A percentile compares a stretch with the other conserved stretches of the same genome.
Conservation (phyloP, 2,888 invertebrate species). For the Acanthosepion lycidas region DNA sequence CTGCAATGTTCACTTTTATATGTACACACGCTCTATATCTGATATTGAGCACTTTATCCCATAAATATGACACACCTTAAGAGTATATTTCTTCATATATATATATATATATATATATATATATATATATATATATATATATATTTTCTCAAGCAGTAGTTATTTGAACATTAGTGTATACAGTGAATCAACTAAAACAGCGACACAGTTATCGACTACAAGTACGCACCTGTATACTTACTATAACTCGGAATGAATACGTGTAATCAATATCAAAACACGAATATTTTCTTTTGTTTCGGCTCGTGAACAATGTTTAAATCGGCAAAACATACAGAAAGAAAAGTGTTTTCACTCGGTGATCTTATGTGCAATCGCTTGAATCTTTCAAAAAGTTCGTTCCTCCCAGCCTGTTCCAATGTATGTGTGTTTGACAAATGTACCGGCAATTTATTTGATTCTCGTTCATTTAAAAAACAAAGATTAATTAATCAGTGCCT, state of each 20-base stretch:
- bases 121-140: too few relatives aligned
- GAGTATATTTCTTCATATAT: too few relatives aligned
- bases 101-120: too few relatives aligned
- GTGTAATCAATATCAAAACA: not conserved
- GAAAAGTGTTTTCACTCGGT: not conserved
- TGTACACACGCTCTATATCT: too few relatives aligned
- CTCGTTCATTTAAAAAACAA: not conserved
- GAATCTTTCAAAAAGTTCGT: not conserved
- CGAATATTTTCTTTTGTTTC: not conserved
- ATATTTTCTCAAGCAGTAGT: too few relatives aligned
- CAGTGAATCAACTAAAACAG: not conserved
- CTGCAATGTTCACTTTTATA: too few relatives aligned
- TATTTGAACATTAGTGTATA: not conserved
- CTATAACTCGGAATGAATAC: not conserved
- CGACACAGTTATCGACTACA: not conserved
- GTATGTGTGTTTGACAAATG: not conserved
- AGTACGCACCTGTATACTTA: not conserved
- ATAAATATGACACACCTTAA: too few relatives aligned
- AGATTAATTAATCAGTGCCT: not conserved
- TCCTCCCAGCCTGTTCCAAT: not conserved
- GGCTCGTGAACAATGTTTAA: not conserved
- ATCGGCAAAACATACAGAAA: not conserved
- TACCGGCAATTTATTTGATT: not conserved
- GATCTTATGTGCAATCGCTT: not conserved
- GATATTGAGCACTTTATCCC: too few relatives aligned